phyloP scores from a whole-genome alignment of 1,140 invertebrate genomes.

The Eciton burchellii region DNA sequence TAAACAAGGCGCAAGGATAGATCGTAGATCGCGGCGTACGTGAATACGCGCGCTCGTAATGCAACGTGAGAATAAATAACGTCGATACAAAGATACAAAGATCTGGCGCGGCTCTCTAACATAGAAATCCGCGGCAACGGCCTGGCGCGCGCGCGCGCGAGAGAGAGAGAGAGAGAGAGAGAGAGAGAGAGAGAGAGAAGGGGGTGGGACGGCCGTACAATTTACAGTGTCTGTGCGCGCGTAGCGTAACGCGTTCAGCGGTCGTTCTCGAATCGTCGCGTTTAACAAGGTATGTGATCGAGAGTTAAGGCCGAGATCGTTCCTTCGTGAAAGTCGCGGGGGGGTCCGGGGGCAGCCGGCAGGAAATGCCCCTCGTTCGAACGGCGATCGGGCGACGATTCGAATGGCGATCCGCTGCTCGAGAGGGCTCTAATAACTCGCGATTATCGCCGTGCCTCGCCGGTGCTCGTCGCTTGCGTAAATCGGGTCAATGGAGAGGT shows the following conservation, averaged over 20 bases:
- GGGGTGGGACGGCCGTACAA: background rate
- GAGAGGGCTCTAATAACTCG: constrained; percentile 66
- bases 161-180: background rate
- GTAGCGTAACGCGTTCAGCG: constrained; percentile 46
- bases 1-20: background rate
- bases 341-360: constrained; percentile 35
- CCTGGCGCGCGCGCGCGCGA: too few relatives aligned
- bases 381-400: constrained; percentile 56
- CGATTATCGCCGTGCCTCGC: constrained; percentile 43
- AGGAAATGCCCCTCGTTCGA: constrained; percentile 64
- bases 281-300: constrained; percentile 71
- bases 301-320: constrained; percentile 73
- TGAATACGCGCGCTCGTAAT: background rate
- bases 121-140: constrained; percentile 21
- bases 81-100: background rate
- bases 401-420: constrained; percentile 62
- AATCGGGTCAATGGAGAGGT: constrained; percentile 72
- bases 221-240: constrained; percentile 65
- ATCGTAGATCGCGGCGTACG: background rate
- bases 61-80: background rate
- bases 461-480: constrained; percentile 64
- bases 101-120: background rate
- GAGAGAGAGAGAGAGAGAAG: background rate
- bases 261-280: constrained; percentile 61
- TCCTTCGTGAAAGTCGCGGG: constrained; percentile 70